phyloP scores from a whole-genome alignment of 2,797 vertebrate genomes.

The Spea hammondii region DNA sequence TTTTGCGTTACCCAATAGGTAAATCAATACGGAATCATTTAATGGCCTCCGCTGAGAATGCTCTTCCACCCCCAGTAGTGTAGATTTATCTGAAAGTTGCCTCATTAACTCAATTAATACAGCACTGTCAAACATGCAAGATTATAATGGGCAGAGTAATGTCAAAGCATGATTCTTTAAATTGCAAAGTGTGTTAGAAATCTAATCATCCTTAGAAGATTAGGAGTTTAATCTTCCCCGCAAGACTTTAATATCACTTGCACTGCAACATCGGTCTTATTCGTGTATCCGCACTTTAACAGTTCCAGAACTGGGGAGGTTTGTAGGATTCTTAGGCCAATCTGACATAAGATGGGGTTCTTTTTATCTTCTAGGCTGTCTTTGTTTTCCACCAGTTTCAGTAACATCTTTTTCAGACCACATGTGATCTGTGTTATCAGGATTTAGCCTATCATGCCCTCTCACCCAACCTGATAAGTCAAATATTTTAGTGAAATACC shows the following conservation, averaged over 20 bases:
- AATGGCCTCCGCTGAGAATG: slow-evolving; percentile 31
- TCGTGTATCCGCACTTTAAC: slow-evolving; percentile 24
- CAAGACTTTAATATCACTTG: slow-evolving; percentile 44
- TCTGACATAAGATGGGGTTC: too few relatives aligned
- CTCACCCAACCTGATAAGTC: neutral
- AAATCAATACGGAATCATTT: slow-evolving; percentile 37
- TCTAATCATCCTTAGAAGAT: slow-evolving; percentile 48
- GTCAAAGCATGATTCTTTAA: slow-evolving; percentile 31
- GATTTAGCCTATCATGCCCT: neutral
- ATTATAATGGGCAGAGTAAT: slow-evolving; percentile 36
- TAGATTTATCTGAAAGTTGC: slow-evolving; percentile 40
- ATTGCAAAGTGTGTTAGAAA: slow-evolving; percentile 43
- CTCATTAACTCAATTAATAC: slow-evolving; percentile 44
- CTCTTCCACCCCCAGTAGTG: slow-evolving; percentile 23
- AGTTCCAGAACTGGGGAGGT: neutral
- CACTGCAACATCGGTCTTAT: slow-evolving; percentile 23
- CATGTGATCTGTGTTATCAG: neutral
- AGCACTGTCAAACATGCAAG: slow-evolving; percentile 16
- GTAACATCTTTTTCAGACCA: too few relatives aligned
- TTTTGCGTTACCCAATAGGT: neutral
- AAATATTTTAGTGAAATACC: too few relatives aligned
- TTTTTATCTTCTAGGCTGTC: too few relatives aligned
- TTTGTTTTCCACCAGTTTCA: too few relatives aligned
- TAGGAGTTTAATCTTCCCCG: slow-evolving; percentile 44
- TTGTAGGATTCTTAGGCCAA: neutral